Percentiles rank a stretch among this genome's conserved stretches.
phyloP scores from a whole-genome alignment of 2,797 vertebrate species.

The Lates japonicus region DNA sequence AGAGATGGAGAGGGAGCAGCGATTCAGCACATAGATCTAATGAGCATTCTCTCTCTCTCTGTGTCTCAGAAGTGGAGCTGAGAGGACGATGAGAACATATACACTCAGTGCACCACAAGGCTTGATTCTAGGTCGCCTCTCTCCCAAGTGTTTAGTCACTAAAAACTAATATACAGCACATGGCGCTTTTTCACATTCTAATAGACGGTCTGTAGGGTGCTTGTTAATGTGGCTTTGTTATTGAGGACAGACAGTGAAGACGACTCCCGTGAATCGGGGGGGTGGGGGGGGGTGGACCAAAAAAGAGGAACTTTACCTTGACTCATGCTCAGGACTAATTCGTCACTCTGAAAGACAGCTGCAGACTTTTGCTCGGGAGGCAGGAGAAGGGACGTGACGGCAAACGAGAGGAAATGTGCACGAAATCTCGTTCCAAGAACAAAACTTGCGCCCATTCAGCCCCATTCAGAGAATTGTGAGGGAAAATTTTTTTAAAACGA shows the following conservation, averaged over 20 bases:
- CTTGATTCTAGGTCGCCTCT: slow-evolving; percentile 87
- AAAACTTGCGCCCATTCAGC: slow-evolving; percentile 5
- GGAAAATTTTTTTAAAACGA: slow-evolving; percentile 40
- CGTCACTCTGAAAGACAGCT: slow-evolving; percentile 64
- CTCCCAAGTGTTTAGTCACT: slow-evolving; percentile 88
- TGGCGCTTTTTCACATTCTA: slow-evolving; percentile 80
- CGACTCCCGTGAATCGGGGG: slow-evolving; percentile 42
- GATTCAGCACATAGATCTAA: slow-evolving; percentile 86
- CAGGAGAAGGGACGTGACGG: neutral
- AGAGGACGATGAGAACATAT: slow-evolving; percentile 85
- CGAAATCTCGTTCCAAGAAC: slow-evolving; percentile 42
- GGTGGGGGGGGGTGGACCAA: neutral
- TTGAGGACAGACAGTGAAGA: slow-evolving; percentile 71
- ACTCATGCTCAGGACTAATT: slow-evolving; percentile 59
- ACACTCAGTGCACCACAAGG: slow-evolving; percentile 83
- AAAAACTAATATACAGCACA: slow-evolving; percentile 83
- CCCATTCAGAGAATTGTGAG: slow-evolving; percentile 58
- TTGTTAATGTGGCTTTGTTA: slow-evolving; percentile 76
- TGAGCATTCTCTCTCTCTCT: slow-evolving; percentile 78
- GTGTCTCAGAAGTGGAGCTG: slow-evolving; percentile 84
- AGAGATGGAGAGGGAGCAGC: slow-evolving; percentile 76
- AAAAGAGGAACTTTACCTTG: slow-evolving; percentile 71
- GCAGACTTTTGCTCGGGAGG: slow-evolving; percentile 18
- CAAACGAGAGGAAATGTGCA: slow-evolving; percentile 8
- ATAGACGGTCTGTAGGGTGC: slow-evolving; percentile 78